Conservation (phyloP, 1,140 invertebrate genomes). For the Hyles vespertilio region DNA sequence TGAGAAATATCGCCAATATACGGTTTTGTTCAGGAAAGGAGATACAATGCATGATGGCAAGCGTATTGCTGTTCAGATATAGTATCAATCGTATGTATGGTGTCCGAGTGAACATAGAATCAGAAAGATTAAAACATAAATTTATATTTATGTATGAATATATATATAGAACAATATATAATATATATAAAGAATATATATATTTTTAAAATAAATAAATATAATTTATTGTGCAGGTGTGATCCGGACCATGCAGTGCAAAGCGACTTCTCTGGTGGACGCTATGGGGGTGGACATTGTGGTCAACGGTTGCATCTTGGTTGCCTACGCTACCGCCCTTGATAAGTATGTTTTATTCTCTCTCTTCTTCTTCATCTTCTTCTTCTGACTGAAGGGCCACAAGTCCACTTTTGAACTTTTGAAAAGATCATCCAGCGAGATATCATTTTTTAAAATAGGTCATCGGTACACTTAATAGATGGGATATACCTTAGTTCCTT, state of each 20-base stretch:
- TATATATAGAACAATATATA: too few relatives aligned
- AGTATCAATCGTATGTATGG: neutral
- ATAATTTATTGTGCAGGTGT: slow-evolving; percentile 47
- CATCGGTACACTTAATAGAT: too few relatives aligned
- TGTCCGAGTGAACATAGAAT: neutral
- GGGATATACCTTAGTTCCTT: too few relatives aligned
- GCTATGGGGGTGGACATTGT: slow-evolving; percentile 89
- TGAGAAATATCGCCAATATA: neutral
- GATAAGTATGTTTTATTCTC: slow-evolving; percentile 49
- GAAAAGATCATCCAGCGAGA: too few relatives aligned
- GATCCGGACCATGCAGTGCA: slow-evolving; percentile 79
- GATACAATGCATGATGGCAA: neutral
- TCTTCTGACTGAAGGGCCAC: neutral
- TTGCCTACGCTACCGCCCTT: slow-evolving; percentile 82
- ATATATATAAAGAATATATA: too few relatives aligned
- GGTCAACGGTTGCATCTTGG: slow-evolving; percentile 86
- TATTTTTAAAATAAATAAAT: neutral
- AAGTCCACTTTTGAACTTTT: too few relatives aligned
- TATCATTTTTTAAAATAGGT: too few relatives aligned
- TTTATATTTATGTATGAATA: too few relatives aligned
- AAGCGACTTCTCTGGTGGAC: slow-evolving; percentile 79
- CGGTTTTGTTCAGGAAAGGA: neutral
- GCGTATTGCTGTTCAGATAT: neutral
- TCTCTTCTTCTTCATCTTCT: neutral
- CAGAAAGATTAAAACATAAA: too few relatives aligned